Evolutionary conservation across 2,888 invertebrate species (phyloP), one percentile per base, ranked within the genome.

Genomic region (Plagiodera versicolora): DNA sequence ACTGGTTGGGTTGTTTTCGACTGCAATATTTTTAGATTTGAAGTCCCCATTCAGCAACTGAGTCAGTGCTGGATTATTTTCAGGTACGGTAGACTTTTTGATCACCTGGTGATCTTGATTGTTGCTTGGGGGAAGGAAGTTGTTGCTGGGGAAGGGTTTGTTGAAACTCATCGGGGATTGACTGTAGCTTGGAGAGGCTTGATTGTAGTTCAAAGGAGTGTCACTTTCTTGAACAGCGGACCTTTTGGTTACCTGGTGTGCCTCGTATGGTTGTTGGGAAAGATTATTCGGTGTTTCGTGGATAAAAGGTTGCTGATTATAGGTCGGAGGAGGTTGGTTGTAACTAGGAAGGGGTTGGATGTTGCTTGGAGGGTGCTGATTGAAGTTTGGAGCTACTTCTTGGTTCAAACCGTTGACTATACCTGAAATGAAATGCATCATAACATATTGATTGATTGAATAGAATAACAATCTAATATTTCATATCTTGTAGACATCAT

Each of bases 351-450:
- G 51, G 11, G 20, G 51, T 16, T 46, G 39, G 30, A 6, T 20
- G 17, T 53, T 52, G 16, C 46, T 60, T 16, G 61, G 47, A 35
- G 28, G 24, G 16, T 16, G 44, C 50, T 47, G 32, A 32, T 11
- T 39, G 39, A 4, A 39, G 39, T 14, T n/a, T 2, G 39, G 32
- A 10, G 32, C 32, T 11, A 11, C 48, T 6, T 56, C 62, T 30
- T 58, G 32, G 50, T 60, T 66, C 52, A 66, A 47, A 28, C 57
- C 58, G 35, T 54, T 59, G 24, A 65, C 60, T 10, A 64, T 58
- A 44, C 52, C 66, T 67, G 48, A 14, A 64, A n/a, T n/a, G n/a
- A n/a, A n/a, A n/a, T n/a, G n/a, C n/a, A n/a, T n/a, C n/a, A n/a
- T n/a, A n/a, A n/a, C n/a, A n/a, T n/a, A n/a, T n/a, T n/a, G n/a